phyloP scores from a whole-genome alignment of 1,140 invertebrate genomes.

The Scaptomyza graminum region DNA sequence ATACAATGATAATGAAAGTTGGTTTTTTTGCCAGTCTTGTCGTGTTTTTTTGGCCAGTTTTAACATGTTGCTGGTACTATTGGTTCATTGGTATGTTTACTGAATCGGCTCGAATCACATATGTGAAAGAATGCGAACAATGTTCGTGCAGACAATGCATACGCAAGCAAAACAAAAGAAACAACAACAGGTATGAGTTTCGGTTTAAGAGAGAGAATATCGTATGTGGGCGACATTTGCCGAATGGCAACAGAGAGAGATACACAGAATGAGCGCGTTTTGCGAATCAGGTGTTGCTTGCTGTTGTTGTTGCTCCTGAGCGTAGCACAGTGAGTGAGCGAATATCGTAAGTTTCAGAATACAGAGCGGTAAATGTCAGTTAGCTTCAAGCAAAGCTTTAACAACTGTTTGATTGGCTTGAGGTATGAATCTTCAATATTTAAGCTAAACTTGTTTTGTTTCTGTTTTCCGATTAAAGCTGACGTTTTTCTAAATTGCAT shows the following conservation, averaged over 20 bases:
- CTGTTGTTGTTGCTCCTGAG: neutral
- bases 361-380: constrained; percentile 4
- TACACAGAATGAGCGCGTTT: constrained; percentile 1
- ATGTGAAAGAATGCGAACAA: constrained; percentile 78
- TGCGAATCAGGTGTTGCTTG: constrained; percentile 43
- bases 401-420: neutral
- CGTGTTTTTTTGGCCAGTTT: constrained; percentile 34
- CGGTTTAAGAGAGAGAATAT: constrained; percentile 42
- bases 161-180: constrained; percentile 57
- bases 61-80: constrained; percentile 16
- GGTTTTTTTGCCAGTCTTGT: constrained; percentile 34
- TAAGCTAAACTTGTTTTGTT: neutral
- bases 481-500: neutral
- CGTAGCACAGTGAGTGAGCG: constrained; percentile 2
- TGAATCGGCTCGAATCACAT: constrained; percentile 42
- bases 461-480: constrained; percentile 1
- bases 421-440: neutral
- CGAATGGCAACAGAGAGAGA: no score
- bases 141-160: constrained; percentile 68
- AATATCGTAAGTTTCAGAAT: constrained; percentile 14
- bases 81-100: constrained; percentile 58
- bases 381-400: neutral
- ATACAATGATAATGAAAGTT: constrained; percentile 74
- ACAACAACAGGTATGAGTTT: constrained; percentile 56
- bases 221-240: constrained; percentile 32